phyloP scores from a whole-genome alignment of 2,888 invertebrate genomes.

The Sepioteuthis lessoniana region DNA sequence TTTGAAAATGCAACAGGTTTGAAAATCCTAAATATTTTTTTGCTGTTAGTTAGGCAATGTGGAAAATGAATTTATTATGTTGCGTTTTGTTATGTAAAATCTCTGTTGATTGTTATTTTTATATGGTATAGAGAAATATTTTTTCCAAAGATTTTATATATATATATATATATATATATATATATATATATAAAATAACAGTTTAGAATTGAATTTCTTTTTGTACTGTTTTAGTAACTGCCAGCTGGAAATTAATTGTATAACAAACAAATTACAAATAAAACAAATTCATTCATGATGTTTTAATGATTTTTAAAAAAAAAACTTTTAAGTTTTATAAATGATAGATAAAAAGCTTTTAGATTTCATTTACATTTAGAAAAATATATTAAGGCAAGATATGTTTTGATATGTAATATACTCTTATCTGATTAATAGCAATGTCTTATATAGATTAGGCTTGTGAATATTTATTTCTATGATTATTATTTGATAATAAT shows the following conservation, averaged over 20 bases:
- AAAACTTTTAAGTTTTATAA: neutral
- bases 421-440: neutral
- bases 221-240: neutral
- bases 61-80: neutral
- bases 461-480: neutral
- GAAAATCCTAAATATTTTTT: neutral
- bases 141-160: too few species aligned
- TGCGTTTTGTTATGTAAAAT: neutral
- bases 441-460: neutral
- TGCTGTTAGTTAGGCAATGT: too few species aligned
- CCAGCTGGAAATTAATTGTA: neutral
- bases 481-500: neutral
- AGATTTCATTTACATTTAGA: neutral
- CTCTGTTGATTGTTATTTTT: neutral
- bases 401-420: too few species aligned
- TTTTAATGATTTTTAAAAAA: neutral
- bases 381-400: neutral
- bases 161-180: too few species aligned
- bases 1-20: constrained; percentile 20
- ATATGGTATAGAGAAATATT: neutral
- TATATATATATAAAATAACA: neutral
- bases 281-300: neutral
- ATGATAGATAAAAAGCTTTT: neutral
- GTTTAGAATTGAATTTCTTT: neutral
- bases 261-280: neutral